A percentile compares a stretch with the other conserved stretches of the same genome.
phyloP scores from a whole-genome alignment of 1,140 invertebrate genomes.

The Formica selysi region DNA sequence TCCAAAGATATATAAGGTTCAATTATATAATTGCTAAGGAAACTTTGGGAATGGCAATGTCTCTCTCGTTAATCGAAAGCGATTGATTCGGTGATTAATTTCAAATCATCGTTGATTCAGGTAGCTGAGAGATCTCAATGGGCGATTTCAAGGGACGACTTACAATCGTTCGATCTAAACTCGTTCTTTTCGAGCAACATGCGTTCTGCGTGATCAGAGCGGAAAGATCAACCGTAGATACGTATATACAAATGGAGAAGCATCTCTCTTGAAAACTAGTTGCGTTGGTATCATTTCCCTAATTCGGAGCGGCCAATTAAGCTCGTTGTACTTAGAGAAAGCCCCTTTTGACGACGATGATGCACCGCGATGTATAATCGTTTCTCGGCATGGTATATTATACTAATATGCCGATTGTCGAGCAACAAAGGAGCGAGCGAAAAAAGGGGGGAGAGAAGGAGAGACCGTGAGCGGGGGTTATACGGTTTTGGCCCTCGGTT shows the following conservation, averaged over 20 bases:
- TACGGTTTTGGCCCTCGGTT: constrained; percentile 11
- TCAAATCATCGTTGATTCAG: neutral
- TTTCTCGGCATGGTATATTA: constrained; percentile 58
- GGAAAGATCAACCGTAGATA: constrained; percentile 70
- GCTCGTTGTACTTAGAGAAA: constrained; percentile 75
- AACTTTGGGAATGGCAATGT: neutral
- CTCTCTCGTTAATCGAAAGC: neutral
- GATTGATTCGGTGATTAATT: constrained; percentile 6
- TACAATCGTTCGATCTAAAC: constrained; percentile 18
- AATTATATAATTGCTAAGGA: neutral
- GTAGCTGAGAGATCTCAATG: neutral
- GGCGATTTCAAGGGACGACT: neutral
- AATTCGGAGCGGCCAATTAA: constrained; percentile 73
- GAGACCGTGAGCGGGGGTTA: neutral
- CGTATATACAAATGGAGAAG: constrained; percentile 6
- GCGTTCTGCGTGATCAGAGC: neutral
- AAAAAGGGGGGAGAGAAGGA: neutral
- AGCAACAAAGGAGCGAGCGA: constrained; percentile 71
- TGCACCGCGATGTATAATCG: constrained; percentile 73
- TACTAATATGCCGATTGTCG: constrained; percentile 75
- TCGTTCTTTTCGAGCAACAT: neutral
- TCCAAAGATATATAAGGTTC: neutral
- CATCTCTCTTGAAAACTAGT: constrained; percentile 18
- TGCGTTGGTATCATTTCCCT: constrained; percentile 54
- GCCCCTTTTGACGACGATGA: constrained; percentile 78